Percentiles rank a stretch among this genome's conserved stretches.
phyloP scores from a whole-genome alignment of 2,888 invertebrate species.

The Dendrolimus houi region DNA sequence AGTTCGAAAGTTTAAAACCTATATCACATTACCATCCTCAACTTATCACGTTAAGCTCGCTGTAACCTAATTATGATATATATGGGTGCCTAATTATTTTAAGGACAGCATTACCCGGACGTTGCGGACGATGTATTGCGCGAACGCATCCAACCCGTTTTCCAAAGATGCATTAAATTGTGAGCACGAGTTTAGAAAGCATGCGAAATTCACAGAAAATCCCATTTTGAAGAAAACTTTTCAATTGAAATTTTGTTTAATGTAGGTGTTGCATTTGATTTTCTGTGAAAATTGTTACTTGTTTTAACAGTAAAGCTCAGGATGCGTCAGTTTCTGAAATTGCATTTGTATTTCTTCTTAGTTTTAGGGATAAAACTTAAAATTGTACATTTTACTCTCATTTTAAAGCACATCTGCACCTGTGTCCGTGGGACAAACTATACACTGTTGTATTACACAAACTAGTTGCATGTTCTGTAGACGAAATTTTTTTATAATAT shows the following conservation, averaged over 20 bases:
- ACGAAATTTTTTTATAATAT: too few species aligned
- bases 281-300: background rate
- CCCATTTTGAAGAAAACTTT: background rate
- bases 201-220: background rate
- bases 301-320: background rate
- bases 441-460: too few species aligned
- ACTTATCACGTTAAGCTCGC: background rate
- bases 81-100: background rate
- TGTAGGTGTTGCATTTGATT: background rate
- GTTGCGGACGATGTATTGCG: background rate
- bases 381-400: too few species aligned
- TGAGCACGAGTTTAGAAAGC: too few species aligned
- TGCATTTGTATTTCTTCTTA: too few species aligned
- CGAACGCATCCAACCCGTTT: background rate
- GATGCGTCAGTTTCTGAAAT: too few species aligned
- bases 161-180: background rate
- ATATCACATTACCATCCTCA: too few species aligned
- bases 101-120: background rate
- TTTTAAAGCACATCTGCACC: too few species aligned
- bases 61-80: background rate
- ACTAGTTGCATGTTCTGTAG: too few species aligned
- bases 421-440: too few species aligned
- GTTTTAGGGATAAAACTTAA: too few species aligned
- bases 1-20: too few species aligned
- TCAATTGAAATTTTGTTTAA: background rate